phyloP scores from a whole-genome alignment of 2,113 vertebrate species.

The Gopherus evgoodei region DNA sequence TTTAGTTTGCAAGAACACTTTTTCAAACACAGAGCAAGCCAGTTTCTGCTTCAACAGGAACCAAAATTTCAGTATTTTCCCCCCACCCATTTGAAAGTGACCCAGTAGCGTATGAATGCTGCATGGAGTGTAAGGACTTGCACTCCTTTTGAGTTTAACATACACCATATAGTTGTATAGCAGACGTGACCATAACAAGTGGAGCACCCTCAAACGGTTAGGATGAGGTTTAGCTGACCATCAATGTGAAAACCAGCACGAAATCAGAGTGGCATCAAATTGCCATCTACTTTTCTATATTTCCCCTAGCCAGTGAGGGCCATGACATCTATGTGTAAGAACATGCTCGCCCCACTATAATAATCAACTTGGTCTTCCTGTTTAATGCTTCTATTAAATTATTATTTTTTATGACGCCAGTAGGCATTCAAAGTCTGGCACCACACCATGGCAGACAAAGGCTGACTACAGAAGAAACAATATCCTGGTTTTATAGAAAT shows the following conservation, averaged over 20 bases:
- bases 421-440: neutral
- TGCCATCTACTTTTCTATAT: fast-evolving
- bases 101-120: neutral
- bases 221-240: neutral
- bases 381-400: neutral
- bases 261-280: neutral
- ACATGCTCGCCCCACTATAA: neutral
- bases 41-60: neutral
- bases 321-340: fast-evolving
- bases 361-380: neutral
- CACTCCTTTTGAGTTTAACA: neutral
- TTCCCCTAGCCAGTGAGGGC: neutral
- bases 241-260: neutral
- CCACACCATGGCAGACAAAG: neutral
- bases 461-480: neutral
- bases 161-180: neutral
- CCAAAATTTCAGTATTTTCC: neutral
- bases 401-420: neutral
- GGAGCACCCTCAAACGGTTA: neutral
- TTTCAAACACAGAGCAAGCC: neutral
- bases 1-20: neutral
- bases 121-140: neutral
- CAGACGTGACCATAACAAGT: neutral
- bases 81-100: neutral
- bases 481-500: neutral